phyloP scores from a whole-genome alignment of 2,113 vertebrate species.

The Cyanistes caeruleus region DNA sequence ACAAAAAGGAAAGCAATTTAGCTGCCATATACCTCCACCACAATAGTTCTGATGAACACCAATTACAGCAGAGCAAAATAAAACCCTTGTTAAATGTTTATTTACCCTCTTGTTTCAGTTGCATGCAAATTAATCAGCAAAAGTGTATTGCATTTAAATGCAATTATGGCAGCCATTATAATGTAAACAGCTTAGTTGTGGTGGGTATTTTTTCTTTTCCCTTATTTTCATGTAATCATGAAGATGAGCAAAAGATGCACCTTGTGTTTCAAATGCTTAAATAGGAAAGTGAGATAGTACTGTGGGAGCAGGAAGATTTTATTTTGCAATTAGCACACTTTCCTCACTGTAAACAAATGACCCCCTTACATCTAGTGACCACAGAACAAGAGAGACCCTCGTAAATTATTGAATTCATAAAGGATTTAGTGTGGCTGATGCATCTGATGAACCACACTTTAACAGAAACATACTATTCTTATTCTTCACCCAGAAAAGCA shows the following conservation, averaged over 20 bases:
- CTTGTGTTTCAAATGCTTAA: background rate
- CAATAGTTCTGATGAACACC: background rate
- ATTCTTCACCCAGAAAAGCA: background rate
- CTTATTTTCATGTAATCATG: background rate
- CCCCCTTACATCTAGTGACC: background rate
- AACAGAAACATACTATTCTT: background rate
- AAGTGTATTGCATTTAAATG: conserved; percentile 28
- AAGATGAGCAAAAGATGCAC: background rate
- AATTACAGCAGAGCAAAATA: conserved; percentile 1
- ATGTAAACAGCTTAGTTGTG: background rate
- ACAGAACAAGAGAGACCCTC: background rate
- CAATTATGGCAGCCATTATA: background rate
- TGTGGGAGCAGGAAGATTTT: background rate
- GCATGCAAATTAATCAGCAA: background rate
- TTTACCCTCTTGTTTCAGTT: background rate
- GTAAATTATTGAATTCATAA: background rate
- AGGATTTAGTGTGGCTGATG: background rate
- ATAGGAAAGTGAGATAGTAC: background rate
- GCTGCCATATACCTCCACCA: background rate
- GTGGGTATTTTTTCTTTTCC: background rate
- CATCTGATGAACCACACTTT: background rate
- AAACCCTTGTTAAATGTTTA: conserved; percentile 16
- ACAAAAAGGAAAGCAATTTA: background rate
- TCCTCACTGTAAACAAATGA: background rate
- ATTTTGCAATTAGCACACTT: background rate